A percentile compares a stretch with the other conserved stretches of the same genome.
phyloP scores from a whole-genome alignment of 2,113 vertebrate species.

The Garra rufa region DNA sequence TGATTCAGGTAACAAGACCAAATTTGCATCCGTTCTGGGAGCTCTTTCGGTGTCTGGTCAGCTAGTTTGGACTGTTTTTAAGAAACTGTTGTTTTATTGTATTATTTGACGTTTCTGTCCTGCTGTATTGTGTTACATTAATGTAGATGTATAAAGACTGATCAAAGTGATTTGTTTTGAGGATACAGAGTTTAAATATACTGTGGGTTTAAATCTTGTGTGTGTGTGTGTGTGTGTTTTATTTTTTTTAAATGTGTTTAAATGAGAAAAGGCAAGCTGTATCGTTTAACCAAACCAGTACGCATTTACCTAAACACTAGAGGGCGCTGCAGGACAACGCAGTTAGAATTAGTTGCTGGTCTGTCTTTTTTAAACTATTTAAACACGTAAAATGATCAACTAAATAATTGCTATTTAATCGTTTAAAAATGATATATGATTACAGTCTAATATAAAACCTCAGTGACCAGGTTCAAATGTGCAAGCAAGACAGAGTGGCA shows the following conservation, averaged over 20 bases:
- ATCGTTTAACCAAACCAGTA: no score
- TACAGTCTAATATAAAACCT: not conserved
- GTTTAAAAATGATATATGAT: not conserved
- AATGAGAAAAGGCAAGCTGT: no score
- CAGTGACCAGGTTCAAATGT: not conserved
- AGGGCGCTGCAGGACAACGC: conserved; percentile 43
- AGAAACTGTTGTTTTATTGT: conserved; percentile 55
- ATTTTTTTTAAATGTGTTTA: no score
- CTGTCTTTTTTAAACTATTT: not conserved
- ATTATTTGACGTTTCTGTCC: conserved; percentile 56
- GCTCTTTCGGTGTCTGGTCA: conserved; percentile 66
- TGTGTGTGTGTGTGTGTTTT: no score
- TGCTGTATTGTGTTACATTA: conserved; percentile 65
- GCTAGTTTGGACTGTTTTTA: conserved; percentile 63
- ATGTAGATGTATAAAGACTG: conserved; percentile 71
- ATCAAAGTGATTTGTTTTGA: conserved; percentile 63
- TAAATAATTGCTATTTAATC: not conserved
- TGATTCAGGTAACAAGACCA: conserved; percentile 71
- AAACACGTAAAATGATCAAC: not conserved
- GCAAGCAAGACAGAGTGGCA: no score
- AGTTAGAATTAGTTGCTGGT: not conserved
- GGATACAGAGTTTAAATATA: conserved; percentile 50
- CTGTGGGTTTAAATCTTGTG: not conserved
- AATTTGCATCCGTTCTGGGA: conserved; percentile 68
- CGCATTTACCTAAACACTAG: conserved; percentile 39